Base-by-base conservation (phyloP, 2,113 vertebrate genomes). In the Dipodomys stephensi region DNA sequence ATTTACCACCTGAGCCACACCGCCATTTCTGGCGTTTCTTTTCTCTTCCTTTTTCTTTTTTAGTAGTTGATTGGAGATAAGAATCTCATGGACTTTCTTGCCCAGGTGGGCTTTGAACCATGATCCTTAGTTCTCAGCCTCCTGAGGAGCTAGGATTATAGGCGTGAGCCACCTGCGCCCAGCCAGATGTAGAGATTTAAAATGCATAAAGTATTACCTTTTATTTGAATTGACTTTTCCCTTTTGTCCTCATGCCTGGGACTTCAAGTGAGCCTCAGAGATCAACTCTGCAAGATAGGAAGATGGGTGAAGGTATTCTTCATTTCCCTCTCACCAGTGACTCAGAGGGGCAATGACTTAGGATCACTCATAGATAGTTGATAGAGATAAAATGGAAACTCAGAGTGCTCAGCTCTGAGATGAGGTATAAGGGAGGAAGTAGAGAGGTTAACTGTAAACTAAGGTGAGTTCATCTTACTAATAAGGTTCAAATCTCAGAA, bases 221-320 rank as follows among this genome's bases (percentile, higher is more conserved):
- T 64, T 30, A 1, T 88, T 88, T 90, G 49, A 67, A 81, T 27
- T 46, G 69, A 79, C 60, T 88, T 94, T 71, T 94, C 53, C 35
- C 39, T 91, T 83, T 49, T 68, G 23, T 32, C 46, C 57, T 80
- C 71, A 7, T 22, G 53, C 71, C 71, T 84, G 64, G 72, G 82
- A 39, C 57, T 57, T 87, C 39, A 49, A 32, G 88, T 72, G 62
- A 82, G 76, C 22, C 72, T 88, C 87, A 87, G 65, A 88, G 27
- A 85, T 16, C 53, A 57, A 67, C 6, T 72, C 80, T 60, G 13
- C 62, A 74, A 94, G n/a, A 49, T 27, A 30, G 85, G 49, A 90
- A 93, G n/a, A 30, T 32, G 16, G 28, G 46, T 5, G 25, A 25
- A n/a, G 69, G 7, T 72, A 69, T 64, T 80, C 27, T 73, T 69